Percentiles rank a stretch among this genome's conserved stretches.
Conservation (phyloP, 2,797 vertebrate species). For the Toxotes lorentzi region DNA sequence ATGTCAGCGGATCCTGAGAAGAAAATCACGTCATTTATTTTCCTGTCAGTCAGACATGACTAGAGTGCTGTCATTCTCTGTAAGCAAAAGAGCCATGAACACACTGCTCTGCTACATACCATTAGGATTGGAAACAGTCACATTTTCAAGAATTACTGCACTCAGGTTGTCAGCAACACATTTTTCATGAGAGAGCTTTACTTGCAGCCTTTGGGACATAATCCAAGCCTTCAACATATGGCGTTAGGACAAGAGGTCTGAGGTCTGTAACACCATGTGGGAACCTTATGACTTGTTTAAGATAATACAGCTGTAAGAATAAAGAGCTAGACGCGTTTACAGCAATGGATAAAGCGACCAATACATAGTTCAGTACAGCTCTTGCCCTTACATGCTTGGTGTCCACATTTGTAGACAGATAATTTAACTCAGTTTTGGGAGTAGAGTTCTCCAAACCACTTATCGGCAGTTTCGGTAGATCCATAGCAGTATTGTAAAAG, state of each 20-base stretch:
- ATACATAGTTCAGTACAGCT: not conserved
- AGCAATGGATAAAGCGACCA: conserved; percentile 30
- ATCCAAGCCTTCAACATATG: conserved; percentile 81
- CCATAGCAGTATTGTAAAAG: too few relatives aligned
- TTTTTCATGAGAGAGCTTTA: conserved; percentile 86
- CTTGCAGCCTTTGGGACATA: conserved; percentile 88
- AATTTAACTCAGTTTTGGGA: too few relatives aligned
- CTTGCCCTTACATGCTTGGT: too few relatives aligned
- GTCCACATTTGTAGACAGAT: too few relatives aligned
- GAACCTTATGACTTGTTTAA: conserved; percentile 46
- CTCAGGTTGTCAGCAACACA: conserved; percentile 91
- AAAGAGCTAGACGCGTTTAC: conserved; percentile 11
- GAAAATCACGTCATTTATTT: conserved; percentile 70
- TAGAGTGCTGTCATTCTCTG: conserved; percentile 72
- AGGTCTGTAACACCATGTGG: conserved; percentile 32
- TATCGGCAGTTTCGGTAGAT: too few relatives aligned
- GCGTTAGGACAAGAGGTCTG: conserved; percentile 44
- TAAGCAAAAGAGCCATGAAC: conserved; percentile 58
- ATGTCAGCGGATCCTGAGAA: conserved; percentile 67
- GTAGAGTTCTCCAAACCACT: too few relatives aligned
- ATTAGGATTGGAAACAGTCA: conserved; percentile 64
- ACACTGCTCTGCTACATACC: conserved; percentile 67
- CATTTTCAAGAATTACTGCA: conserved; percentile 74
- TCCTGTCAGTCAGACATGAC: conserved; percentile 75
- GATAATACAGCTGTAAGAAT: conserved; percentile 43